phyloP scores from a whole-genome alignment of 2,113 vertebrate genomes.

The Hippocampus mohnikei region DNA sequence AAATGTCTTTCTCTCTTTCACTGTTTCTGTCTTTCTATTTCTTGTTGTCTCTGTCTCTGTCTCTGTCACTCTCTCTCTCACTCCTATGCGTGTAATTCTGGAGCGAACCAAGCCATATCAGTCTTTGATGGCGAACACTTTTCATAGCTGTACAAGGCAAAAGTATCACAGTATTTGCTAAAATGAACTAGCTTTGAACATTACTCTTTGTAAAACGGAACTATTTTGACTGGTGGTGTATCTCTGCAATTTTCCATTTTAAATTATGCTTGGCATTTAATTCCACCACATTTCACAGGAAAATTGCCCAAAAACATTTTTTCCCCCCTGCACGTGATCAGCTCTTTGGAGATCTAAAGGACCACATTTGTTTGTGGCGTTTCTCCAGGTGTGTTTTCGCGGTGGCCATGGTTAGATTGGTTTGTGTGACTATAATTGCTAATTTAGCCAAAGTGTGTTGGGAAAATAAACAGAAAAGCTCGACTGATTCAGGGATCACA shows the following conservation, averaged over 20 bases:
- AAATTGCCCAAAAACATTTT: conserved; percentile 43
- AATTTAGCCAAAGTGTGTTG: conserved; percentile 73
- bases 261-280: conserved; percentile 13
- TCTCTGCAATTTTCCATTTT: neutral
- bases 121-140: neutral
- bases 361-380: conserved; percentile 57
- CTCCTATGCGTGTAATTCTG: no score
- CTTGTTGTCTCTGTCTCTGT: no score
- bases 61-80: no score
- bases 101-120: no score
- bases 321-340: conserved; percentile 39
- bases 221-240: neutral
- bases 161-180: neutral
- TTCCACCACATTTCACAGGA: conserved; percentile 33
- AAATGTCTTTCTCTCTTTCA: no score
- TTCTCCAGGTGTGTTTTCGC: conserved; percentile 64
- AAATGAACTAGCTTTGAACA: neutral
- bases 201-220: neutral
- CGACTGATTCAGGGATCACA: conserved; percentile 54
- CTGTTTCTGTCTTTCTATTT: no score
- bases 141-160: neutral
- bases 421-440: conserved; percentile 71
- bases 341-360: conserved; percentile 54
- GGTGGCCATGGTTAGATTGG: conserved; percentile 65
- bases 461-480: conserved; percentile 70